Evolutionary conservation across 2,113 vertebrate genomes (phyloP), one percentile per base, ranked within the genome.

Genomic region (Lepus americanus): DNA sequence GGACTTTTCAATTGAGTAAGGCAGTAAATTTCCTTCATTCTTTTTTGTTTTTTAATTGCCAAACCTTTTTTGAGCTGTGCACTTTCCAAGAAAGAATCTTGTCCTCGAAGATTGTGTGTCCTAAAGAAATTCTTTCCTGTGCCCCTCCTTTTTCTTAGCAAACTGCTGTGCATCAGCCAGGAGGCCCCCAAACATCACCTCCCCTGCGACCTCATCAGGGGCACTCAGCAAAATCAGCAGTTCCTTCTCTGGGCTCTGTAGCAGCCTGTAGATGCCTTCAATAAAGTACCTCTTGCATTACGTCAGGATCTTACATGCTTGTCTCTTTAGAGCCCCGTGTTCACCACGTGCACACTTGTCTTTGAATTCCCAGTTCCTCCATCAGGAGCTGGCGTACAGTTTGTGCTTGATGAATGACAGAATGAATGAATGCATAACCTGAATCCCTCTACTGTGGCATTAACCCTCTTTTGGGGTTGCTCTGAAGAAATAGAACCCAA

Each of bases 401-500:
- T n/a, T 86, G 13, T 20, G 6, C 87, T 70, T 29, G 0, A n/a
- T 67, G 72, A 80, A 44, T 61, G 25, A 94, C 39, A 17, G 29
- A 64, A 59, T 55, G 61, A 87, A 92, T 67, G 81, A 77, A 72
- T 63, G 59, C 2, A 39, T 92, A 92, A 67, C 78, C 78, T 10
- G 27, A 70, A 25, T 64, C 92, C 33, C 84, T 70, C 78, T 86
- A n/a, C 55, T 67, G 31, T 81, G 36, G 61, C 77, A 66, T 36
- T n/a, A 49, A 25, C 49, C 72, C 59, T 39, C n/a, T 29, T 67
- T 63, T 84, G 69, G 49, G 31, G 64, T 72, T 83, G 29, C 67
- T 92, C 84, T 83, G 76, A 89, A 92, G 81, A 81, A 33, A 80
- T 1, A 90, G 84, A 92, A 92, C 78, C 73, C 64, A 82, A 85